Evolutionary conservation across 37 sponge, comb jelly and placozoan species (phyloP), one percentile per base, ranked within the genome.

Genomic region (Petrosia ficiformis): DNA sequence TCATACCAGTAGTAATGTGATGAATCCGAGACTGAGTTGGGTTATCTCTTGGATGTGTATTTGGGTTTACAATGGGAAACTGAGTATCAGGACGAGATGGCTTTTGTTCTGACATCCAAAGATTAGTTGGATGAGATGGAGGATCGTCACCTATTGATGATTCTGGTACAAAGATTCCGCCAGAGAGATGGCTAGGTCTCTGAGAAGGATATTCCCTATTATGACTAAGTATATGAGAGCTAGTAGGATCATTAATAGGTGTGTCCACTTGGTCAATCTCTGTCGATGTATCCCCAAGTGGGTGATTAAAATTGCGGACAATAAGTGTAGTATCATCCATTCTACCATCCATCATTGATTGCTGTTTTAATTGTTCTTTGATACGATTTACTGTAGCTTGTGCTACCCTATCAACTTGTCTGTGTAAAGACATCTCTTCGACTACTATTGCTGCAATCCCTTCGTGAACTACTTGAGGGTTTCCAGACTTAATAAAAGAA

Each of bases 271-370:
- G 54, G 8, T 48, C 54, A 14, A 14, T 8, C 14, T 19, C 54
- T 19, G 54, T 8, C 8, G 54, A 8, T 48, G 54, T 19, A 48
- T 14, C 54, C 54, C n/a, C n/a, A n/a, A 48, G 8, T 8, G 54
- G 54, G 54, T 52, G 81, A 25, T 74, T 72, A 28, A 93, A 70
- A 69, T 89, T 82, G 2, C 71, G 80, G 21, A 93, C 56, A 10
- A 93, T 54, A 16, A 93, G 80, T 57, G 94, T 89, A 14, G 82
- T 78, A 63, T 93, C 94, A 68, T 85, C 90, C 11, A 80, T 68
- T 65, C 57, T 22, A 37, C 80, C 78, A 32, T 59, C 59, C 8
- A 38, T 59, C 22, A 39, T 24, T 0, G 61, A 28, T 19, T 44
- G 16, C 21, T 24, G 52, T 28, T 42, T 54, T 19, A 73, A 69